Base-by-base conservation (phyloP, 2,797 vertebrate species). In the Simalia tracyae region DNA sequence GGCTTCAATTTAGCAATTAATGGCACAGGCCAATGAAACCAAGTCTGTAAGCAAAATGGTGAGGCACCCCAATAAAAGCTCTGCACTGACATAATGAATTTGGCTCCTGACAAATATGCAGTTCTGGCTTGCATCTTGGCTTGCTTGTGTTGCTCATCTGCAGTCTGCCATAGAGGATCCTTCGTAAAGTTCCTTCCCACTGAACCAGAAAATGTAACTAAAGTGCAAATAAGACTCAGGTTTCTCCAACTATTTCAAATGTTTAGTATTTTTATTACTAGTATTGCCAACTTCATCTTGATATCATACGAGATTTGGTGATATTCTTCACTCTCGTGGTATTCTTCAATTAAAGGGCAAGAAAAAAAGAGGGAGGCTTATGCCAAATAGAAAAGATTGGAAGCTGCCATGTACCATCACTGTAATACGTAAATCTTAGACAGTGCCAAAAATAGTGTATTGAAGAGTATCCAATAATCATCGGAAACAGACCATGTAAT, bases 171-270 rank as follows among this genome's bases (percentile, higher is more conserved):
- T 50, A 68, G 28, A 94, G 94, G 92, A 92, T 92, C 91, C 92
- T 94, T 93, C 94, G 54, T 91, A 95, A 96, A 94, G 64, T 90
- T 96, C 93, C 91, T 92, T 96, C 89, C 93, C 93, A 95, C 76
- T 91, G 85, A 96, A 92, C 95, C 93, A 96, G 94, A 92, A 95
- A 91, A 46, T 10, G 7, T 72, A 91, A n/a, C 92, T 97, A 98
- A 98, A 98, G 97, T 98, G 97, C 97, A 97, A 97, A 93, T 94
- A 97, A 96, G 94, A 96, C 90, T 95, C 94, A 61, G 66, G 63
- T 95, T 96, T 87, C 93, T 88, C 87, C 88, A 86, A 90, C 90
- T 90, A 94, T 91, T 95, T 95, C 88, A 72, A 93, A 93, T 91
- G 89, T 92, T 95, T 89, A 15, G 91, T 31, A 95, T 94, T 92